Conservation (phyloP, 2,113 vertebrate species). For the Podarcis muralis region DNA sequence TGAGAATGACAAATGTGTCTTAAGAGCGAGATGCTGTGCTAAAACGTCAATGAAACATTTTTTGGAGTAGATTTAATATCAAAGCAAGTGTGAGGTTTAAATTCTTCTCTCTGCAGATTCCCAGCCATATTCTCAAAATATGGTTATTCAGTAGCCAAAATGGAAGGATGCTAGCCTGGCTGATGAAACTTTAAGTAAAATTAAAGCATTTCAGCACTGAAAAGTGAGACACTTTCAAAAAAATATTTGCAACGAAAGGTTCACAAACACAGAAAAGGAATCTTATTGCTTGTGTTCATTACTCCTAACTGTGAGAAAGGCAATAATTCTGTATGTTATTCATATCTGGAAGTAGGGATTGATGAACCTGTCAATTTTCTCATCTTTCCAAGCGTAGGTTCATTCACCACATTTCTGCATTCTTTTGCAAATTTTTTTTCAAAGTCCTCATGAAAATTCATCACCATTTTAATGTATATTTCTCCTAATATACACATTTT, state of each 20-base stretch:
- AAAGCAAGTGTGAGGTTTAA: neutral
- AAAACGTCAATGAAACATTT: neutral
- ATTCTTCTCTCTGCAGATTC: neutral
- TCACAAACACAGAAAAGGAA: neutral
- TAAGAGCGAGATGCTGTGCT: neutral
- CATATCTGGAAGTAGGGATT: no score
- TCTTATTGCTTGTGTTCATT: neutral
- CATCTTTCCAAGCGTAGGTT: no score
- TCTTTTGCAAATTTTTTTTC: no score
- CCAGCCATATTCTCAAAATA: neutral
- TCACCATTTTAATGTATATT: no score
- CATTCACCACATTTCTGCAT: no score
- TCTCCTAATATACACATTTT: no score
- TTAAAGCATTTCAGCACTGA: neutral
- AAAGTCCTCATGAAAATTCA: no score
- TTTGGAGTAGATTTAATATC: neutral
- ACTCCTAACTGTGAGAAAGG: neutral
- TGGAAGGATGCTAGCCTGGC: neutral
- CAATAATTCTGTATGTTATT: no score
- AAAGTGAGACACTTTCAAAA: neutral
- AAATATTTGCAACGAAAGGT: neutral
- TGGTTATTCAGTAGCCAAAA: neutral
- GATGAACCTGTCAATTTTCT: no score
- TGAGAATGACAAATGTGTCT: constrained; percentile 10
- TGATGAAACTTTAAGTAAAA: neutral